Evolutionary conservation across 2,888 invertebrate genomes (phyloP).

Genomic region (Aphidoletes aphidimyza): DNA sequence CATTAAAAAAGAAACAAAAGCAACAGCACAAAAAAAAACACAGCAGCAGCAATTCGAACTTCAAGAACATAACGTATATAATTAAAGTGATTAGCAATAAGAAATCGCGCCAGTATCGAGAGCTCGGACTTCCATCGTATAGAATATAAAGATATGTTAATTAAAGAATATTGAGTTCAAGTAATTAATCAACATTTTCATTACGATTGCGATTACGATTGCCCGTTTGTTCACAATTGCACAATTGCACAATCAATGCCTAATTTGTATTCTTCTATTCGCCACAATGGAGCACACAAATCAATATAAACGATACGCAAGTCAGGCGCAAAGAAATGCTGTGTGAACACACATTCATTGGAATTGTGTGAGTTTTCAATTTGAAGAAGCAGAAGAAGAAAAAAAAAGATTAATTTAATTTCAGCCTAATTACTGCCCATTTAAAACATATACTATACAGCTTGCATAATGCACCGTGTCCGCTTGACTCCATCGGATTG

Average conservation of each 20-base stretch:
- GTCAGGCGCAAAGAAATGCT: background rate
- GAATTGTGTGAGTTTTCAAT: background rate
- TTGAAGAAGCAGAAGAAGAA: background rate
- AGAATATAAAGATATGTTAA: slow-evolving; percentile 41
- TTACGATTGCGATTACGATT: slow-evolving; percentile 34
- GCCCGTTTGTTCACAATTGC: background rate
- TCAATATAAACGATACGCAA: background rate
- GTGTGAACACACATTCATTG: background rate
- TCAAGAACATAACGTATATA: slow-evolving; percentile 31
- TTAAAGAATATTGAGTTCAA: slow-evolving; percentile 35
- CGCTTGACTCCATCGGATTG: no score
- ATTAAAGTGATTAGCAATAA: slow-evolving; percentile 34
- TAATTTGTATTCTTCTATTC: slow-evolving; percentile 11
- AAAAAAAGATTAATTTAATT: slow-evolving; percentile 22
- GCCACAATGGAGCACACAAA: background rate
- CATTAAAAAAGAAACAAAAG: background rate
- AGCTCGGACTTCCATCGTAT: background rate
- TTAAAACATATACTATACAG: background rate
- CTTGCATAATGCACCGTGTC: background rate
- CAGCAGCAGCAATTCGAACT: background rate
- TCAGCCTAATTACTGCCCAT: slow-evolving; percentile 10
- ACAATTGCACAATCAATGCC: slow-evolving; percentile 40
- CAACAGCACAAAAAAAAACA: background rate
- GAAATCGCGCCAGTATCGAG: background rate
- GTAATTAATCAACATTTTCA: slow-evolving; percentile 49